Conservation (phyloP, 92 coral and sea anemone genomes). For the Porites cylindrica region DNA sequence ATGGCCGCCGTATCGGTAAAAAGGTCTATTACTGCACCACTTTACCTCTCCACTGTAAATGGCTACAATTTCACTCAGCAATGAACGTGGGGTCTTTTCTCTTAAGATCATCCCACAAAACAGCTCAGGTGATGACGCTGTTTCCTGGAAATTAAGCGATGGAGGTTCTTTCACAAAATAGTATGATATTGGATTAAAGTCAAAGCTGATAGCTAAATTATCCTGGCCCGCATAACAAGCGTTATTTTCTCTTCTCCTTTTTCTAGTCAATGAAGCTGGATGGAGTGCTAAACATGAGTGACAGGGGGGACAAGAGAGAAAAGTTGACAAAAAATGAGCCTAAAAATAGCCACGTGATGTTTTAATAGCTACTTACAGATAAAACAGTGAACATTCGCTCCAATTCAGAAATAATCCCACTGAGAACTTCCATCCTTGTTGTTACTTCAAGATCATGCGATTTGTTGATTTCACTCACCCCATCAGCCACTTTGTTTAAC, state of each 20-base stretch:
- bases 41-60: conserved; percentile 73
- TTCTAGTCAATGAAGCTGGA: too few species aligned
- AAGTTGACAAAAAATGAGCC: too few species aligned
- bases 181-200: too few species aligned
- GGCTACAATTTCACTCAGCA: conserved; percentile 39
- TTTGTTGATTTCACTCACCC: conserved; percentile 33
- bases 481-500: conserved; percentile 50
- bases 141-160: conserved; percentile 7
- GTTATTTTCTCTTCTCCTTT: too few species aligned
- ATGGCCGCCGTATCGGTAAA: too few species aligned
- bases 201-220: too few species aligned
- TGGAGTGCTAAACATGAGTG: too few species aligned
- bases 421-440: conserved; percentile 55
- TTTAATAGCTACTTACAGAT: conserved; percentile 25
- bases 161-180: too few species aligned
- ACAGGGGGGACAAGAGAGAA: too few species aligned
- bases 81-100: conserved; percentile 41
- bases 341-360: too few species aligned
- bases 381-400: conserved; percentile 44
- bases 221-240: too few species aligned
- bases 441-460: conserved; percentile 49
- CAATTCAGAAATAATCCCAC: conserved; percentile 49
- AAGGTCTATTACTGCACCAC: background rate
- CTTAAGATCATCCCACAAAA: conserved; percentile 30
- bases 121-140: background rate